phyloP scores from a whole-genome alignment of 2,888 invertebrate genomes.

The Acholoe squamosa region DNA sequence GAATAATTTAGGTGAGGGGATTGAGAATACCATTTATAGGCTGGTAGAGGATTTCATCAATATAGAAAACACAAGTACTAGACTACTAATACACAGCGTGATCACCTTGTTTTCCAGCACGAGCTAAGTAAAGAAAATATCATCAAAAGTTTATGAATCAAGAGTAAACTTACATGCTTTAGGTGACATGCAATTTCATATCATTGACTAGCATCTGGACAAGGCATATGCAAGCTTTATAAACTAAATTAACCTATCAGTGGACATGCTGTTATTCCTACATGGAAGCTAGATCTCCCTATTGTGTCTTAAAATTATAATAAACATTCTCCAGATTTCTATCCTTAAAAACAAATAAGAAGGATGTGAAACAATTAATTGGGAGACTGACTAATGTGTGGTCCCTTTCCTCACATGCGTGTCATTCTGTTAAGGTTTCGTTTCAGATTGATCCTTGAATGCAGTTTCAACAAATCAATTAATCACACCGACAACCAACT shows the following conservation, averaged over 20 bases:
- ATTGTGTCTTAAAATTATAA: neutral
- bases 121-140: slow-evolving; percentile 39
- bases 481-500: neutral
- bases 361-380: neutral
- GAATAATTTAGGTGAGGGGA: no score
- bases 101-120: slow-evolving; percentile 63
- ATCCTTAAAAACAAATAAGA: neutral
- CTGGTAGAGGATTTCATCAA: no score
- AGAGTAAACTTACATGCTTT: slow-evolving; percentile 8
- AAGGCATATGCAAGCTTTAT: neutral
- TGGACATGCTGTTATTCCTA: slow-evolving; percentile 11
- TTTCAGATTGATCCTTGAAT: no score
- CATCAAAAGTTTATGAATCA: neutral
- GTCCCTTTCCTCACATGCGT: neutral
- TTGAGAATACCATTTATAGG: no score
- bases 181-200: neutral
- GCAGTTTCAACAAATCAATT: neutral
- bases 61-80: neutral
- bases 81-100: slow-evolving; percentile 32
- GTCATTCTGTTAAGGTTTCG: no score
- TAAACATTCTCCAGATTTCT: neutral
- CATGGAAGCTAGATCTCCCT: neutral
- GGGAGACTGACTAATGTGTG: no score
- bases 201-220: neutral
- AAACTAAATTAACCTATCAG: neutral